Base-by-base conservation (phyloP, 2,113 vertebrate genomes). In the Leptobrachium ailaonicum region DNA sequence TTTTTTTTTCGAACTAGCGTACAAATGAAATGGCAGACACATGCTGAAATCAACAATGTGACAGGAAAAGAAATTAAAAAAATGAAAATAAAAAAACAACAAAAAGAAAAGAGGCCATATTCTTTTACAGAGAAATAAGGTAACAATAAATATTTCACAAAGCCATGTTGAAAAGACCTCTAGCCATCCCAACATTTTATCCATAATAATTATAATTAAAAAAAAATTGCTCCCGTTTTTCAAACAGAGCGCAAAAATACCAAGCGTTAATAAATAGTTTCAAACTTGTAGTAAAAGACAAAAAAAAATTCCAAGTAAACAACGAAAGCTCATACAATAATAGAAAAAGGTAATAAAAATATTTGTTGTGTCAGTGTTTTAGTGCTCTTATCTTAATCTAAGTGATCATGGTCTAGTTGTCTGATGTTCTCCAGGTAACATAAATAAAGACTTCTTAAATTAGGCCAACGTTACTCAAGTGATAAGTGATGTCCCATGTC, bases 221-320 rank as follows among this genome's bases (percentile, higher is more conserved):
- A 85, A 90, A 90, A 93, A 90, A 87, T 88, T 86, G 90, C 90
- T 89, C 89, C 90, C 0, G 82, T 91, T 92, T 91, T 89, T 92
- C 84, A 92, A 93, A 92, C 90, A 83, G 91, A 90, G 90, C 93
- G 92, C 91, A 91, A 89, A 91, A 89, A 92, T 93, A 92, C 91
- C 91, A 92, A 94, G 92, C 92, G 93, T 93, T 94, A 94, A 95
- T 95, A 95, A 95, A 94, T 95, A 95, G 93, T 93, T 95, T 88
- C 91, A 93, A 95, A 94, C 92, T 91, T 89, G 92, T 94, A 92
- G 91, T 92, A 94, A 94, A 92, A 94, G 92, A 94, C 92, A 89
- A 92, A 13, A 50, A 60, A 94, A 91, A 90, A 88, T 92, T 81
- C 93, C 91, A 94, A 90, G 91, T 92, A 92, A 93, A 94, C 92